Conservation (phyloP, 2,888 invertebrate genomes). For the Ptilodon capucinus region DNA sequence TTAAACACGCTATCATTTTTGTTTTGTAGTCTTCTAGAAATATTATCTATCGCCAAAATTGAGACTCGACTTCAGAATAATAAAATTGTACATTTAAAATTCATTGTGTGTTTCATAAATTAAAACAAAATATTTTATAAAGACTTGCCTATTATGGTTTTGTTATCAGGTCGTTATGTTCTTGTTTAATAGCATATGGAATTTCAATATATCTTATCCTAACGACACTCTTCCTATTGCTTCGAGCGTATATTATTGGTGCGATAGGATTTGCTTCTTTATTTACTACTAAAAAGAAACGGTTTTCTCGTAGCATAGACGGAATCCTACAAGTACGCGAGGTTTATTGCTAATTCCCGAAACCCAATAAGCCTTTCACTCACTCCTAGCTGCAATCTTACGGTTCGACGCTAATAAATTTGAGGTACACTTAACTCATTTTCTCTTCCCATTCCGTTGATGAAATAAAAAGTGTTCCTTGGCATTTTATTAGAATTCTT, state of each 20-base stretch:
- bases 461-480: not conserved
- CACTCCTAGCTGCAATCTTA: conserved; percentile 47
- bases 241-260: not conserved
- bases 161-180: too few species aligned
- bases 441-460: not conserved
- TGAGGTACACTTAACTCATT: conserved; percentile 5
- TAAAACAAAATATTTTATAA: too few species aligned
- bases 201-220: not conserved
- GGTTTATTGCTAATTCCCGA: conserved; percentile 62
- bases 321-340: conserved; percentile 19
- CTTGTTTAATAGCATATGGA: too few species aligned
- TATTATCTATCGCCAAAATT: too few species aligned
- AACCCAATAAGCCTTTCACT: conserved; percentile 57
- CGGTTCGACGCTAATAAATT: conserved; percentile 22
- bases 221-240: not conserved
- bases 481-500: too few species aligned
- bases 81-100: too few species aligned
- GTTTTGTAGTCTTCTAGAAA: too few species aligned
- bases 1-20: too few species aligned
- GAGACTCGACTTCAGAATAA: too few species aligned
- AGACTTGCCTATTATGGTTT: too few species aligned
- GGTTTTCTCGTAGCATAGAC: conserved; percentile 26
- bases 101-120: too few species aligned
- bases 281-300: not conserved
- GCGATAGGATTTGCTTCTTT: not conserved